Evolutionary conservation across 2,113 vertebrate genomes (phyloP).

Genomic region (Lipotes vexillifer): DNA sequence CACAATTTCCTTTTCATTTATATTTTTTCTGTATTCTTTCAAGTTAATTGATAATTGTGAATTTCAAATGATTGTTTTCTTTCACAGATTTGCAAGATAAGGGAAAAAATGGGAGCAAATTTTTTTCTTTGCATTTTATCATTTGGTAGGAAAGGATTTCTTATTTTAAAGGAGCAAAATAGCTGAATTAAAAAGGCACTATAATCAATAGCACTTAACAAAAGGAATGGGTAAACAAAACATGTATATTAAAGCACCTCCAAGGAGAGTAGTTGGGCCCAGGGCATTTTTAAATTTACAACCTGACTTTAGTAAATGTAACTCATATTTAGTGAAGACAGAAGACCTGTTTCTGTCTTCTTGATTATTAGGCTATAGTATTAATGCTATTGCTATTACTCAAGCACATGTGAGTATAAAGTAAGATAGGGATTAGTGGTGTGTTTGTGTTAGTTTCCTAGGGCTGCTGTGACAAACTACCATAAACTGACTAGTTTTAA

Average conservation of each 20-base stretch:
- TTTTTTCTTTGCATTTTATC: neutral
- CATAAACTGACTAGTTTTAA: neutral
- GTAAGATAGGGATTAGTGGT: neutral
- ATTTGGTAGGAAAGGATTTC: slow-evolving; percentile 5
- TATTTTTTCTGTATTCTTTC: neutral
- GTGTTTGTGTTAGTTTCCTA: neutral
- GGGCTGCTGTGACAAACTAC: neutral
- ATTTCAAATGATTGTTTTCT: neutral
- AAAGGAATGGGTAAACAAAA: slow-evolving; percentile 15
- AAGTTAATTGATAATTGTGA: neutral
- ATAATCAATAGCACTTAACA: neutral
- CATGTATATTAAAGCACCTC: neutral
- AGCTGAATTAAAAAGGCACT: neutral
- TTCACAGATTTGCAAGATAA: slow-evolving; percentile 8
- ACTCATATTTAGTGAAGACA: neutral
- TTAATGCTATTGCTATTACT: neutral
- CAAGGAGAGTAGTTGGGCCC: neutral
- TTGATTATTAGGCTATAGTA: neutral
- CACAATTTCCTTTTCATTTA: neutral
- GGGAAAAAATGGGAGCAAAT: neutral
- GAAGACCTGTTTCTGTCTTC: neutral
- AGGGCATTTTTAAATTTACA: neutral
- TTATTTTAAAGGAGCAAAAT: slow-evolving; percentile 5
- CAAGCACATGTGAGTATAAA: neutral
- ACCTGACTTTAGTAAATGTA: neutral